A percentile compares a stretch with the other conserved stretches of the same genome.
These are phyloP conservation scores for Monopterus albus DNA, from an alignment of 2,113 vertebrate genomes.

Conservation along the genomic window DNA sequence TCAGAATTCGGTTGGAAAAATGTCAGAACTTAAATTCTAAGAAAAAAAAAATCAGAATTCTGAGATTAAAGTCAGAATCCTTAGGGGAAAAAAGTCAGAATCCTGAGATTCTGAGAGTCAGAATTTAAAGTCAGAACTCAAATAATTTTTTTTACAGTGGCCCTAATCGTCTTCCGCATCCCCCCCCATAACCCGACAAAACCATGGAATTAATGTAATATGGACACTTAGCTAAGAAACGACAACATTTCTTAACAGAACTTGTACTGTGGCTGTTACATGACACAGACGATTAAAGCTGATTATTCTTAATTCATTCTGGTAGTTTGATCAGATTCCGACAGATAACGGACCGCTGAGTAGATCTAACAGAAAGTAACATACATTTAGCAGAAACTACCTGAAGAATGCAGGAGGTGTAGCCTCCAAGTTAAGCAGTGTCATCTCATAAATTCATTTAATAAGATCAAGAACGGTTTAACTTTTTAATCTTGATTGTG, in stretches of 20 bases:
- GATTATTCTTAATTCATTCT: background rate
- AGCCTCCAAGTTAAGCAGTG: background rate
- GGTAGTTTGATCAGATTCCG: too few relatives aligned
- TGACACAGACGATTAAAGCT: background rate
- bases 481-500: background rate
- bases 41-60: too few relatives aligned
- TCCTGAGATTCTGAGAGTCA: too few relatives aligned
- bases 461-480: background rate
- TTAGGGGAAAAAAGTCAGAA: too few relatives aligned
- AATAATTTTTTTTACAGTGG: too few relatives aligned
- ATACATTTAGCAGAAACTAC: background rate
- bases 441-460: slow-evolving; percentile 3
- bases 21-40: too few relatives aligned
- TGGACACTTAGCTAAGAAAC: background rate
- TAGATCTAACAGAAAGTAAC: background rate
- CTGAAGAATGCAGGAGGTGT: background rate
- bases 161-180: too few relatives aligned
- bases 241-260: too few relatives aligned
- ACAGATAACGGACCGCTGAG: background rate
- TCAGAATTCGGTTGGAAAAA: too few relatives aligned
- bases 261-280: background rate
- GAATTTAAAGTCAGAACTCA: too few relatives aligned
- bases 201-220: background rate
- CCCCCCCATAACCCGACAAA: background rate
- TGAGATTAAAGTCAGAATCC: too few relatives aligned